A percentile compares a stretch with the other conserved stretches of the same genome.
Conservation (phyloP, 2,888 invertebrate species). For the Drosophila hamatofila region DNA sequence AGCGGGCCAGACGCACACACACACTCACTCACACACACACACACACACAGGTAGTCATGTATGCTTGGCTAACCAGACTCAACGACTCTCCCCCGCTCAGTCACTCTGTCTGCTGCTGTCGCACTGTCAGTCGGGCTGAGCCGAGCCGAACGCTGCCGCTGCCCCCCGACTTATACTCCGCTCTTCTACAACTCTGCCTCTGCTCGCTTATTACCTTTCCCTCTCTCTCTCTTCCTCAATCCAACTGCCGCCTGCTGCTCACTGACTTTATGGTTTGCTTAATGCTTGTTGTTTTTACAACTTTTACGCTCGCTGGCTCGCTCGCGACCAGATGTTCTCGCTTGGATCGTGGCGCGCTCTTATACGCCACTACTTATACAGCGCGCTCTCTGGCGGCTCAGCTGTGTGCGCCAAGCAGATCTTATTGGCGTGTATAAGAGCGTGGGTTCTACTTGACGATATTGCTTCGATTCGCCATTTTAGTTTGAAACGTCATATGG, state of each 20-base stretch:
- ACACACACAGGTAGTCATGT: neutral
- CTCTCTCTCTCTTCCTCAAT: slow-evolving; percentile 13
- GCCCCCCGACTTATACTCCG: slow-evolving; percentile 9
- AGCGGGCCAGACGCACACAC: slow-evolving; percentile 44
- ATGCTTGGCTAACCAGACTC: slow-evolving; percentile 57
- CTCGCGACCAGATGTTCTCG: slow-evolving; percentile 48
- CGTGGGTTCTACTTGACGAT: slow-evolving; percentile 24
- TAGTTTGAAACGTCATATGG: slow-evolving; percentile 53
- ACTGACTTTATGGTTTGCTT: slow-evolving; percentile 63
- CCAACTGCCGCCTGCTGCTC: slow-evolving; percentile 38
- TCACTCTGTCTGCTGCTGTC: slow-evolving; percentile 24
- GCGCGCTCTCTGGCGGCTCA: slow-evolving; percentile 28
- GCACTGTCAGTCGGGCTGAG: slow-evolving; percentile 27
- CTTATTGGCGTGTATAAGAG: slow-evolving; percentile 73
- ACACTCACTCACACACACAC: slow-evolving; percentile 5
- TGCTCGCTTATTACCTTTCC: slow-evolving; percentile 9
- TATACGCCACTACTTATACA: slow-evolving; percentile 37
- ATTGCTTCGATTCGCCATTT: slow-evolving; percentile 73
- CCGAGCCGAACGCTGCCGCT: slow-evolving; percentile 33
- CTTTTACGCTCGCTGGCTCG: slow-evolving; percentile 32
- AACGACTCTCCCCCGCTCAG: slow-evolving; percentile 44
- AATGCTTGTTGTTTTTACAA: slow-evolving; percentile 55
- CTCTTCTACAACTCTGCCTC: slow-evolving; percentile 1
- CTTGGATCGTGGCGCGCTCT: slow-evolving; percentile 41
- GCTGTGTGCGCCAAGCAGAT: slow-evolving; percentile 61